Percentiles rank a stretch among this genome's conserved stretches.
These are phyloP conservation scores for Malaclemys terrapin DNA, from an alignment of 2,113 vertebrate genomes.

Conservation along the genomic window DNA sequence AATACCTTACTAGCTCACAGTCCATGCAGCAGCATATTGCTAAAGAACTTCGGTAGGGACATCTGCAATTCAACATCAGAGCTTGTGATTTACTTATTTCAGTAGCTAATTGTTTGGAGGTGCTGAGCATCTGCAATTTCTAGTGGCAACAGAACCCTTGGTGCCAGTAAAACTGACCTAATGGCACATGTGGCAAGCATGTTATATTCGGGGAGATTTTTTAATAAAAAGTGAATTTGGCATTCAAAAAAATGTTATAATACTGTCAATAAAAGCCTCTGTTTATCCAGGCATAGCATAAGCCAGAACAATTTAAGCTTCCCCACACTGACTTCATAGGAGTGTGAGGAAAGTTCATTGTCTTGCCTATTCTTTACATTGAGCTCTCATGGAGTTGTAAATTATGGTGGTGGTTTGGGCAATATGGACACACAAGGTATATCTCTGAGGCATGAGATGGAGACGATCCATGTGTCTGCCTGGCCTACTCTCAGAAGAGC, in stretches of 20 bases:
- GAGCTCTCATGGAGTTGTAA: not conserved
- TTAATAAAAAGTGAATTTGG: not conserved
- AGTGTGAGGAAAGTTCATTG: not conserved
- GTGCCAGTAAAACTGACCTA: not conserved
- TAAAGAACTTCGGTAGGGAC: not conserved
- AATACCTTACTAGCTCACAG: not conserved
- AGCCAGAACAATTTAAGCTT: not conserved
- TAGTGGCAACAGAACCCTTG: not conserved
- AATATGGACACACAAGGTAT: not conserved
- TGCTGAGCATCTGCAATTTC: not conserved
- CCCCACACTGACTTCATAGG: not conserved
- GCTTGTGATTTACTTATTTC: not conserved
- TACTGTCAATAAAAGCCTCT: not conserved
- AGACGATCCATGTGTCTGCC: not conserved
- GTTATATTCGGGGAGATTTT: not conserved
- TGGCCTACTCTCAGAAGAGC: not conserved
- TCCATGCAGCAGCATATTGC: not conserved
- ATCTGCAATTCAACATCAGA: not conserved
- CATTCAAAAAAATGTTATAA: fast-evolving
- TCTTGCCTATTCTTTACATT: not conserved
- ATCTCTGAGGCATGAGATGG: not conserved
- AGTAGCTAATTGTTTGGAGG: not conserved
- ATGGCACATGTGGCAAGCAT: not conserved
- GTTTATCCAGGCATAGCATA: not conserved
- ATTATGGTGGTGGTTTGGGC: fast-evolving